Conservation (phyloP, 2,113 vertebrate genomes). For the Myiozetetes cayanensis region DNA sequence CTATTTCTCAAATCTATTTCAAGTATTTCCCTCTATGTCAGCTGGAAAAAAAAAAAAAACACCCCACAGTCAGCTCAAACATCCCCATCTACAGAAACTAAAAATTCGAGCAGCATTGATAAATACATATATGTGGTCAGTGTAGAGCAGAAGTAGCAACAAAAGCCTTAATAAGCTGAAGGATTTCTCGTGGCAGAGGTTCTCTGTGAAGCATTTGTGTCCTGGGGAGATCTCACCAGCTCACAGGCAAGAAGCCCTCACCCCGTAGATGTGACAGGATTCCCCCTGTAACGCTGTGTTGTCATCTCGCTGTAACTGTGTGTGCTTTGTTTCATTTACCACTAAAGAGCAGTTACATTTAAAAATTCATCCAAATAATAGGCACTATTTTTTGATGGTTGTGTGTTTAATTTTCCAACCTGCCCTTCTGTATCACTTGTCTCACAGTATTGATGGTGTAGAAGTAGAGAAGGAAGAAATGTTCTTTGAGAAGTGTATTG, state of each 20-base stretch:
- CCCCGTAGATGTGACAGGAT: background rate
- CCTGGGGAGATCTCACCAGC: background rate
- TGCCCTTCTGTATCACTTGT: background rate
- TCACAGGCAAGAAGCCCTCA: background rate
- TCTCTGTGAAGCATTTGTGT: background rate
- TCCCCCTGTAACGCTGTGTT: background rate
- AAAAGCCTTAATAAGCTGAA: background rate
- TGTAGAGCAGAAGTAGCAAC: background rate
- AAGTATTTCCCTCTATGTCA: background rate
- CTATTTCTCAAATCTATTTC: conserved; percentile 12
- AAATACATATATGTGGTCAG: background rate
- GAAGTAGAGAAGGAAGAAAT: background rate
- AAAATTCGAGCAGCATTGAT: background rate
- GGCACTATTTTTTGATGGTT: background rate
- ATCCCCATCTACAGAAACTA: background rate
- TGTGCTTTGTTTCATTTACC: background rate
- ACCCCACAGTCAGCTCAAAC: background rate
- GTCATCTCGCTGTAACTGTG: background rate
- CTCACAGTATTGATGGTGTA: background rate
- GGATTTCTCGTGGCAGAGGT: background rate
- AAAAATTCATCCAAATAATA: background rate
- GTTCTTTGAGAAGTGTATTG: background rate
- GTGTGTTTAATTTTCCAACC: background rate
- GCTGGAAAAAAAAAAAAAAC: background rate
- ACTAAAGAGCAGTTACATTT: background rate